These are phyloP conservation scores for Dasysyrphus albostriatus DNA, from an alignment of 2,888 invertebrate species.

Conservation along the genomic window DNA sequence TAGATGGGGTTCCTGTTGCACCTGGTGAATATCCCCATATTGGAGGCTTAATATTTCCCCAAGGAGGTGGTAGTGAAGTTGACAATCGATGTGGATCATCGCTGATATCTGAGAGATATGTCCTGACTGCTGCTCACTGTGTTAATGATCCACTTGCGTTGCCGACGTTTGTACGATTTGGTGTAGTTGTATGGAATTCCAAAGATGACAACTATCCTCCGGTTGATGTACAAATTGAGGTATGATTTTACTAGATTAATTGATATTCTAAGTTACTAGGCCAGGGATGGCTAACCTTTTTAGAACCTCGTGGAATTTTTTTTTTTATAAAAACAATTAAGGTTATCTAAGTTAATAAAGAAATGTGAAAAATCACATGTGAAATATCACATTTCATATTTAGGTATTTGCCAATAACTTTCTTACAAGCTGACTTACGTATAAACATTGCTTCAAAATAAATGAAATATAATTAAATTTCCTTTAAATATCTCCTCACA, in stretches of 20 bases:
- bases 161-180: slow-evolving; percentile 67
- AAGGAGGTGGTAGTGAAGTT: slow-evolving; percentile 24
- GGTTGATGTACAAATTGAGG: slow-evolving; percentile 61
- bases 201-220: slow-evolving; percentile 18
- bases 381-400: no score
- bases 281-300: no score
- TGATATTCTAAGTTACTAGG: no score
- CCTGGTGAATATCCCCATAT: slow-evolving; percentile 77
- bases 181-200: slow-evolving; percentile 54
- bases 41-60: slow-evolving; percentile 71
- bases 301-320: no score
- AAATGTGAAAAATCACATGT: no score
- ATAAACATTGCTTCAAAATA: no score
- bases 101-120: slow-evolving; percentile 71
- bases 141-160: slow-evolving; percentile 33
- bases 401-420: no score
- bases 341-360: no score
- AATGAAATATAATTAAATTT: no score
- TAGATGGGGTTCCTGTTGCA: slow-evolving; percentile 69
- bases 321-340: no score
- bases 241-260: background rate
- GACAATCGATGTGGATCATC: slow-evolving; percentile 71
- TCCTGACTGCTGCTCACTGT: slow-evolving; percentile 76
- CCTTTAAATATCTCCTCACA: no score
- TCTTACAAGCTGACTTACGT: no score